phyloP scores from a whole-genome alignment of 2,888 invertebrate genomes.

The Microctonus aethiopoides region DNA sequence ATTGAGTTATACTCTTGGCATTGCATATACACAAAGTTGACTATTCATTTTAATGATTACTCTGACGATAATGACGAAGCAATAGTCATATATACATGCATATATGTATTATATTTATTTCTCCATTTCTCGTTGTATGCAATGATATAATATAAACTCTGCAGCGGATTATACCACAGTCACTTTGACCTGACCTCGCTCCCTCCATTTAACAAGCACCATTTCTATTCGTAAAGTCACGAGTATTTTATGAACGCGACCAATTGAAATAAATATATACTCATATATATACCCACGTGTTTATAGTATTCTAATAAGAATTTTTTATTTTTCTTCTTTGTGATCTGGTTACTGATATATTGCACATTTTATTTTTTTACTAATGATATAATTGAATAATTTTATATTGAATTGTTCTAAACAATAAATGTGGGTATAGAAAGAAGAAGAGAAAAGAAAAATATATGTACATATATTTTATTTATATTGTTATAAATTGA shows the following conservation, averaged over 20 bases:
- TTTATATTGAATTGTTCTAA: too few species aligned
- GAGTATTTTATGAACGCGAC: constrained; percentile 19
- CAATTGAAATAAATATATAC: constrained; percentile 4
- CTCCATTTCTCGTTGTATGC: constrained; percentile 28
- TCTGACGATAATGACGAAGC: constrained; percentile 26
- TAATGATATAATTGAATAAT: neutral
- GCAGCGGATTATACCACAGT: constrained; percentile 19
- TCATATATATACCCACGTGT: neutral
- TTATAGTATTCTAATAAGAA: neutral
- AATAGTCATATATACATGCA: constrained; percentile 3
- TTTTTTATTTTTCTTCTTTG: too few species aligned
- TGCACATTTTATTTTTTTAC: neutral
- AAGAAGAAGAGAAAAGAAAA: too few species aligned
- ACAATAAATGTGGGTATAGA: too few species aligned
- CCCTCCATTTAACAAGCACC: constrained; percentile 12
- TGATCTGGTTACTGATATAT: neutral
- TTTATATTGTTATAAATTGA: too few species aligned
- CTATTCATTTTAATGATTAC: constrained; percentile 39
- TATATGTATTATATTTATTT: constrained; percentile 9
- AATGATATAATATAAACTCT: constrained; percentile 30
- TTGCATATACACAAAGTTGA: constrained; percentile 12
- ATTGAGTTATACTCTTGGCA: constrained; percentile 11
- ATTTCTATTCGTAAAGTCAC: constrained; percentile 16
- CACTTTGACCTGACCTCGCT: constrained; percentile 35
- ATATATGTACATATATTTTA: too few species aligned